A percentile compares a stretch with the other conserved stretches of the same genome.
Conservation (phyloP, 1,140 invertebrate genomes). For the Macrobrachium rosenbergii region DNA sequence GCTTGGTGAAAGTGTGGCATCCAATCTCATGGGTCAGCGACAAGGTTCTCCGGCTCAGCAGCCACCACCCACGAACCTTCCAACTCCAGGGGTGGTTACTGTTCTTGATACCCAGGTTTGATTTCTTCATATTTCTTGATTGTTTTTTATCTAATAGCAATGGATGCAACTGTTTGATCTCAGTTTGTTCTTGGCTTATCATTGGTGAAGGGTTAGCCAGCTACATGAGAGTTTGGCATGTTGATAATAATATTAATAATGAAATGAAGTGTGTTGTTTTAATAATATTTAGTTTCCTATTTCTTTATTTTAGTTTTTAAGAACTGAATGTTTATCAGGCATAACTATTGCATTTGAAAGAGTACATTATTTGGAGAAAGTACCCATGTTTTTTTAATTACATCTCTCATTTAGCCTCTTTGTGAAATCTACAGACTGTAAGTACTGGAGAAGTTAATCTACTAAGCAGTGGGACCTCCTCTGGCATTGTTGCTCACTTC, state of each 20-base stretch:
- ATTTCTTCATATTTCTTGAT: background rate
- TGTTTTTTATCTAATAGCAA: background rate
- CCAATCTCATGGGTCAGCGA: slow-evolving; percentile 82
- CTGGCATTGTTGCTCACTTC: slow-evolving; percentile 91
- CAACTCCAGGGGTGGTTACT: slow-evolving; percentile 85
- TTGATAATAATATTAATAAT: no score
- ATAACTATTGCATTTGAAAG: no score
- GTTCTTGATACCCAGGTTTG: slow-evolving; percentile 86
- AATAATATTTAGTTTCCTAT: no score
- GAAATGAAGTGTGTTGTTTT: no score
- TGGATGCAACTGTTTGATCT: background rate
- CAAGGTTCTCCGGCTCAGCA: slow-evolving; percentile 62
- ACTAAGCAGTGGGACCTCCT: slow-evolving; percentile 28
- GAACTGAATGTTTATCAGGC: no score
- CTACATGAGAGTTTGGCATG: no score
- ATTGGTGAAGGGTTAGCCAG: no score
- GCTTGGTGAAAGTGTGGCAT: slow-evolving; percentile 93
- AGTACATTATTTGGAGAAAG: background rate
- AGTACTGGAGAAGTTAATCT: slow-evolving; percentile 62
- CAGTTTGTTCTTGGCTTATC: background rate
- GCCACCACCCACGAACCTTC: slow-evolving; percentile 68
- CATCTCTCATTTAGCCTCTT: background rate
- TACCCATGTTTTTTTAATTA: background rate
- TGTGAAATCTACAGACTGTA: slow-evolving; percentile 46
- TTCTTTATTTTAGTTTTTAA: no score